A percentile compares a stretch with the other conserved stretches of the same genome.
phyloP scores from a whole-genome alignment of 2,888 invertebrate species.

The Anaspis maculata region DNA sequence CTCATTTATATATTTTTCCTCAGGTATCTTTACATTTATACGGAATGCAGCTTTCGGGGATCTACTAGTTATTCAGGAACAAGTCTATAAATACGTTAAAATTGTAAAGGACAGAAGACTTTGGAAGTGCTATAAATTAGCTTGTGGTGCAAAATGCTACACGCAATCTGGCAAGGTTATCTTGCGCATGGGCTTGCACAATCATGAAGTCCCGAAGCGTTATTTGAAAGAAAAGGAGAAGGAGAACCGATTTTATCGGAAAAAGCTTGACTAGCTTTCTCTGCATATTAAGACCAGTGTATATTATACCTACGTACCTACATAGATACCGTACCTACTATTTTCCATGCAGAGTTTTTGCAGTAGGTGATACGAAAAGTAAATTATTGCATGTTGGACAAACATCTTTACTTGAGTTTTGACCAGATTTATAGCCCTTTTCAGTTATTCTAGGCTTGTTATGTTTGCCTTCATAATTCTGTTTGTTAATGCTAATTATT shows the following conservation, averaged over 20 bases:
- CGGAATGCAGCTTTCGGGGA: slow-evolving; percentile 17
- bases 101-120: slow-evolving; percentile 17
- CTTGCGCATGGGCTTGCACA: slow-evolving; percentile 26
- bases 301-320: too few relatives aligned
- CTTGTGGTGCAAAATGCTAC: slow-evolving; percentile 28
- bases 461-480: too few relatives aligned
- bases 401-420: too few relatives aligned
- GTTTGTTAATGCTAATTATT: too few relatives aligned
- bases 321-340: too few relatives aligned
- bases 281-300: too few relatives aligned
- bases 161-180: slow-evolving; percentile 25
- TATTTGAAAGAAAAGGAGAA: slow-evolving; percentile 18
- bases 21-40: slow-evolving; percentile 26
- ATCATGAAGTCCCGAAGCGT: slow-evolving; percentile 23
- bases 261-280: slow-evolving; percentile 10
- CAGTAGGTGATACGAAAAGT: too few relatives aligned
- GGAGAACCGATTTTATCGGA: slow-evolving; percentile 15
- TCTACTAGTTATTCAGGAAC: slow-evolving; percentile 25
- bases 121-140: slow-evolving; percentile 26
- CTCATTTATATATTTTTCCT: too few relatives aligned
- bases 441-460: too few relatives aligned
- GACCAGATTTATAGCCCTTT: too few relatives aligned
- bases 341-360: too few relatives aligned
- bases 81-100: slow-evolving; percentile 26
- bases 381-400: too few relatives aligned